These are phyloP conservation scores for Quadroppia sp. DNA, from an alignment of 2,888 invertebrate species.

Conservation along the genomic window DNA sequence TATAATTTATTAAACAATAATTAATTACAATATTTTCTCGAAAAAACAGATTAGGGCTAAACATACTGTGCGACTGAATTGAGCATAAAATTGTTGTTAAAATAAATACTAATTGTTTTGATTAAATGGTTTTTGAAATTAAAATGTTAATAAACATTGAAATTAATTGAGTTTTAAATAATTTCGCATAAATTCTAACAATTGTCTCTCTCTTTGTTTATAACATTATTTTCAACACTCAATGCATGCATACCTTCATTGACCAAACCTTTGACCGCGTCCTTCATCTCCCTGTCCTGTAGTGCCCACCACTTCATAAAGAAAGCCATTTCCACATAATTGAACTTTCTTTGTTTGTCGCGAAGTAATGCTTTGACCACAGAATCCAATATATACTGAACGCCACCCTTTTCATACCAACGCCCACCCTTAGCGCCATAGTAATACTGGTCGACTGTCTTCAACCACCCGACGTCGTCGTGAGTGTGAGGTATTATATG, in stretches of 20 bases:
- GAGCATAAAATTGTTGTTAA: no score
- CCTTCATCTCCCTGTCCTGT: conserved; percentile 56
- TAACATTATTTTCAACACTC: no score
- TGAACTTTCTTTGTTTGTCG: conserved; percentile 63
- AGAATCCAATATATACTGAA: conserved; percentile 83
- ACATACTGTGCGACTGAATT: no score
- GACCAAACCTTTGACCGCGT: conserved; percentile 63
- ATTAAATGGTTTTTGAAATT: no score
- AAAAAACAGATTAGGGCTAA: no score
- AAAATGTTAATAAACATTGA: no score
- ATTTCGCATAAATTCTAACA: no score
- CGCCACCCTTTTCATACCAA: conserved; percentile 67
- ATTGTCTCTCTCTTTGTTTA: no score
- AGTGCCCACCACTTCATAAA: conserved; percentile 80
- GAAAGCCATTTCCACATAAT: conserved; percentile 81
- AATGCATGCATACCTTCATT: conserved; percentile 52
- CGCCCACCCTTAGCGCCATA: conserved; percentile 42
- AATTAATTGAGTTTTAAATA: no score
- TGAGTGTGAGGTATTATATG: conserved; percentile 45
- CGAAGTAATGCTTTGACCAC: conserved; percentile 68
- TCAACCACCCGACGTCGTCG: conserved; percentile 46
- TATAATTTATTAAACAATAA: no score
- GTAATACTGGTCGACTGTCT: conserved; percentile 46
- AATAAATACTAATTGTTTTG: no score
- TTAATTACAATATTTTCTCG: no score